Base-by-base conservation (phyloP, 2,888 invertebrate genomes). In the Cephus runcator region DNA sequence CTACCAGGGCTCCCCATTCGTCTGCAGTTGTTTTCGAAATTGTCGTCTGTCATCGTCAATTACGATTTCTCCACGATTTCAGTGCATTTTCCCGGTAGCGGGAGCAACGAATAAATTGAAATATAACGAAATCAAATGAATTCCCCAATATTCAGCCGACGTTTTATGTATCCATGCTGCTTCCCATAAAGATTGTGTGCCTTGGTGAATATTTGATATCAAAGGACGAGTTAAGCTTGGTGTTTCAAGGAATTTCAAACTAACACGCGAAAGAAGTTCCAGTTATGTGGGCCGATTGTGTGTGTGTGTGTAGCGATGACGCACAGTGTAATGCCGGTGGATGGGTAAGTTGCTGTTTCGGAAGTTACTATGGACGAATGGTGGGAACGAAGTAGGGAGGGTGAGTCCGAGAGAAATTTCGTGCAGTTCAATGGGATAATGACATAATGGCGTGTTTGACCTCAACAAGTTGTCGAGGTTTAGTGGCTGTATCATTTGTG, bases 401-500 rank as follows among this genome's bases (percentile, higher is more conserved):
- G 31, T 12, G 71, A 71, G 12, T 15, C 31, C 12, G 71, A 33
- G 71, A 71, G 71, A 71, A 34, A 71, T 33, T 71, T 71, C 71
- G 71, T 78, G 36, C 75, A 76, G 73, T 79, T 77, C 69, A 73
- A 78, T 71, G 79, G 76, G 76, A 80, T 84, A 84, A 85, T 81
- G 81, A 83, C 80, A 74, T 73, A 80, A 83, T 80, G 81, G 79
- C 79, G 76, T 79, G 82, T 75, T 80, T 75, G 79, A 83, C 82
- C 81, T 83, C 82, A 83, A 81, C 83, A 80, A 83, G 80, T 79
- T 81, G 80, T 79, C 75, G 78, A 77, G 78, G 33, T 80, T 79
- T 74, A 34, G 73, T 76, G 75, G 73, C 75, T 56, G 68, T 79
- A 76, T 80, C 81, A 73, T 77, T 80, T 77, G 76, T 80, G 76